Evolutionary conservation across 2,113 vertebrate species (phyloP).

Genomic region (Rattus rattus): DNA sequence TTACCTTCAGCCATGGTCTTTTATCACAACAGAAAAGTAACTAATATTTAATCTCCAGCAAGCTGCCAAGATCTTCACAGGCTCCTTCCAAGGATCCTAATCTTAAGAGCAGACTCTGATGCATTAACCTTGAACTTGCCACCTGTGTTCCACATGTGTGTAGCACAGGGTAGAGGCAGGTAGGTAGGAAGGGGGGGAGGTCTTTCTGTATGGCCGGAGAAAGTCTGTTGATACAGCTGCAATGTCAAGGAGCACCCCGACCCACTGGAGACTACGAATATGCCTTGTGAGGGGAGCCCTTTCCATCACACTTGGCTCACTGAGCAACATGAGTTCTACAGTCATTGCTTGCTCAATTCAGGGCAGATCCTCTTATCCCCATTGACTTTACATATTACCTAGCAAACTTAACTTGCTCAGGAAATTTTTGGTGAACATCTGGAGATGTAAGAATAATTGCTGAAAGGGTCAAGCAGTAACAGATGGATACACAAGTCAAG

Average conservation of each 20-base stretch:
- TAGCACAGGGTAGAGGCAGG: neutral
- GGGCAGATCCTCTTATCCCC: neutral
- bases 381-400: neutral
- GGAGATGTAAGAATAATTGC: neutral
- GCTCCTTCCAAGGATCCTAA: neutral
- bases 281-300: neutral
- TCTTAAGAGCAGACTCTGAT: neutral
- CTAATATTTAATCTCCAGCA: neutral
- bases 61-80: too few species aligned
- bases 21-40: neutral
- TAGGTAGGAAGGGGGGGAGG: rapidly evolving
- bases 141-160: rapidly evolving
- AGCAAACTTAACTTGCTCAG: neutral
- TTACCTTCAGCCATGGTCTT: neutral
- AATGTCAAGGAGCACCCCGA: neutral
- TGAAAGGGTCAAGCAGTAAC: neutral
- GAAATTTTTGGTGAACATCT: neutral
- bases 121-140: neutral
- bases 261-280: too few species aligned
- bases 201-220: neutral
- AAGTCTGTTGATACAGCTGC: neutral
- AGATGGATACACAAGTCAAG: neutral
- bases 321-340: neutral
- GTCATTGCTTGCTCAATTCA: neutral
- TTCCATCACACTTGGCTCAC: neutral